Conservation (phyloP, 2,888 invertebrate genomes). For the Ochropacha duplaris region DNA sequence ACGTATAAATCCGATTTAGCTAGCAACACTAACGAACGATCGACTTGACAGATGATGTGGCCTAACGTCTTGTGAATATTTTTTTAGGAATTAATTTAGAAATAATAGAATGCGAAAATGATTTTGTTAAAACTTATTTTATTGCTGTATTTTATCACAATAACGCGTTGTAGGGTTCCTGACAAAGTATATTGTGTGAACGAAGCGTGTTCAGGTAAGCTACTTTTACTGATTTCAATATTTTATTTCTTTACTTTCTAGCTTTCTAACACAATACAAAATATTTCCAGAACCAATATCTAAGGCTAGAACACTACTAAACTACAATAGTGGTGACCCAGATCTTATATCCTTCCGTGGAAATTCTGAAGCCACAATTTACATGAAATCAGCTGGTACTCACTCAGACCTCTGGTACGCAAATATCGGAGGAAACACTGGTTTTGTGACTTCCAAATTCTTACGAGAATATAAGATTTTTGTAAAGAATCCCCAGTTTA, state of each 20-base stretch:
- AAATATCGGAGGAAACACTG: constrained; percentile 85
- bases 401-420: constrained; percentile 86
- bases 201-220: constrained; percentile 86
- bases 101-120: constrained; percentile 74
- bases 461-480: constrained; percentile 84
- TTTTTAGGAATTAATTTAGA: constrained; percentile 53
- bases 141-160: constrained; percentile 62
- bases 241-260: constrained; percentile 34
- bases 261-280: constrained; percentile 15
- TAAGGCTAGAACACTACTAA: constrained; percentile 82
- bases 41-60: constrained; percentile 80
- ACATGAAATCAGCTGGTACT: constrained; percentile 87
- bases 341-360: constrained; percentile 84
- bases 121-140: constrained; percentile 65
- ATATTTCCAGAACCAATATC: constrained; percentile 83
- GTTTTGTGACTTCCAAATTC: constrained; percentile 84
- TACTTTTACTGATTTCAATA: constrained; percentile 27
- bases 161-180: constrained; percentile 78
- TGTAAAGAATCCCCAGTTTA: constrained; percentile 53
- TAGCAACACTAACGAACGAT: constrained; percentile 41
- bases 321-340: constrained; percentile 80
- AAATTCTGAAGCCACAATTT: constrained; percentile 83
- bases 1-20: no score
- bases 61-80: constrained; percentile 67
- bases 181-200: constrained; percentile 88